Conservation (phyloP, 1,140 invertebrate species). For the Heliconius nattereri region DNA sequence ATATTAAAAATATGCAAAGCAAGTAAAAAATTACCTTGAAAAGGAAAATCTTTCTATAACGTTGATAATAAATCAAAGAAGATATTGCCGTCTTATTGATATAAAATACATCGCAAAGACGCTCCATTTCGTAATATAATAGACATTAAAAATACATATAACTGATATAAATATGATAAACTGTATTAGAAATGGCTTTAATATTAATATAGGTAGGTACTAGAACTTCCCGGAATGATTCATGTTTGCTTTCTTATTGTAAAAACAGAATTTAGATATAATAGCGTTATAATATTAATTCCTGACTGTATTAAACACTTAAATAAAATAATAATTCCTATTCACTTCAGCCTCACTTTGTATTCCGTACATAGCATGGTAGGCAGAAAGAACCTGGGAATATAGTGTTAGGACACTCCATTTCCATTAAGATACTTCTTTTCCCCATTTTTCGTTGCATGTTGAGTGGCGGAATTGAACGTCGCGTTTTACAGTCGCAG, state of each 20-base stretch:
- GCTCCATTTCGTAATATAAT: neutral
- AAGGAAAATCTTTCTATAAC: conserved; percentile 4
- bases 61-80: neutral
- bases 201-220: neutral
- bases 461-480: too few species aligned
- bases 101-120: conserved; percentile 4
- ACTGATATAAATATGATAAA: neutral
- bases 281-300: too few species aligned
- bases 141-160: conserved; percentile 4
- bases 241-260: neutral
- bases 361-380: neutral
- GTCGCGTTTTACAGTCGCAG: too few species aligned
- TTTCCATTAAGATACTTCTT: too few species aligned
- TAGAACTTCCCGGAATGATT: neutral
- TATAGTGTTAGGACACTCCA: too few species aligned
- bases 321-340: too few species aligned
- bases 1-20: neutral
- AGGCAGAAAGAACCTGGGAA: too few species aligned
- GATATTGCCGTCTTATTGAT: conserved; percentile 1
- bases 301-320: too few species aligned
- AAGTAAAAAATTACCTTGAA: neutral
- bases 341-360: too few species aligned
- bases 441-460: too few species aligned
- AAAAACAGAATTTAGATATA: too few species aligned
- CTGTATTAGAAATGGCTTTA: neutral